Evolutionary conservation across 2,888 invertebrate species (phyloP).

Genomic region (Calliopum simillimum): DNA sequence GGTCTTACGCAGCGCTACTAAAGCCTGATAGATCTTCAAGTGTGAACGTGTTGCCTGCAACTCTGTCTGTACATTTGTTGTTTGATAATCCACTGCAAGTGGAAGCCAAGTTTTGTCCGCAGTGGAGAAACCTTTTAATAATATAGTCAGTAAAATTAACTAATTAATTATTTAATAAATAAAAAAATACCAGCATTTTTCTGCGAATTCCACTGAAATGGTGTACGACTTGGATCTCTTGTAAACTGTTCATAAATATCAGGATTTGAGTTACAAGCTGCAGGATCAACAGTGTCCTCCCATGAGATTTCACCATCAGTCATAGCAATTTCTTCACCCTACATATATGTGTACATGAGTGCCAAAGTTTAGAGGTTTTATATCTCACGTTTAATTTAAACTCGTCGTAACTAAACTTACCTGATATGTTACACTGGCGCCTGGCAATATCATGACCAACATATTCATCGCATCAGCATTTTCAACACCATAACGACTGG

Average conservation of each 20-base stretch:
- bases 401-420: constrained; percentile 54
- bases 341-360: background rate
- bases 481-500: constrained; percentile 72
- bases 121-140: constrained; percentile 62
- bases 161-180: background rate
- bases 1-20: constrained; percentile 65
- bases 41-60: constrained; percentile 68
- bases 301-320: constrained; percentile 68
- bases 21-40: constrained; percentile 72
- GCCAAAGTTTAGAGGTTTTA: background rate
- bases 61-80: constrained; percentile 71
- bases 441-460: constrained; percentile 72
- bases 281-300: constrained; percentile 69
- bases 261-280: constrained; percentile 68
- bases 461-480: constrained; percentile 83
- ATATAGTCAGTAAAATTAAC: background rate
- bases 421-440: constrained; percentile 73
- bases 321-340: constrained; percentile 65
- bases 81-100: constrained; percentile 70
- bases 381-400: too few species aligned
- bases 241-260: constrained; percentile 70
- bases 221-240: constrained; percentile 73
- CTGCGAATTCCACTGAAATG: constrained; percentile 71
- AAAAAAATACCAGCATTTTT: constrained; percentile 54
- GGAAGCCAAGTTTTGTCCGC: constrained; percentile 61